Conservation (phyloP, 1,140 invertebrate genomes). For the Ceratina calcarata region DNA sequence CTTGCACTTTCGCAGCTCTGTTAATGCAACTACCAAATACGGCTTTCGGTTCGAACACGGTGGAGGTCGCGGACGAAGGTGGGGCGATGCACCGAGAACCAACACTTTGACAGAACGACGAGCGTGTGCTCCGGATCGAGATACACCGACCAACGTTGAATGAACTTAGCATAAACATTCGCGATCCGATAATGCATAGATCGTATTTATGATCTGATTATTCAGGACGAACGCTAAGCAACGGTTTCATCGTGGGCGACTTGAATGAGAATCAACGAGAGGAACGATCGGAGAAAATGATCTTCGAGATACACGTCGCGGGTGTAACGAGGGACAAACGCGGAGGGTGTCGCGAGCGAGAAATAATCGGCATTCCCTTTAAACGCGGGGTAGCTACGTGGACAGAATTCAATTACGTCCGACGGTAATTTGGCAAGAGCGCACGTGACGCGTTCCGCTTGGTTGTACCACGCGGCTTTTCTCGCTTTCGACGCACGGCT, state of each 20-base stretch:
- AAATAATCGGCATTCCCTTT: constrained; percentile 27
- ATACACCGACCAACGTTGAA: too few relatives aligned
- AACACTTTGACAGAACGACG: background rate
- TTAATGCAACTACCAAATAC: constrained; percentile 46
- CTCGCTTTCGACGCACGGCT: background rate
- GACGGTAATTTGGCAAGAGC: constrained; percentile 14
- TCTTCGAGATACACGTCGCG: too few relatives aligned
- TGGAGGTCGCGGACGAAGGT: constrained; percentile 34
- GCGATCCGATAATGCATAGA: too few relatives aligned
- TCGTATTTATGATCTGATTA: too few relatives aligned
- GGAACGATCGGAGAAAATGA: background rate
- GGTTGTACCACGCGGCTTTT: background rate
- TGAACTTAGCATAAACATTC: too few relatives aligned
- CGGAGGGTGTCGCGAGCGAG: background rate
- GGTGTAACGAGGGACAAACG: background rate
- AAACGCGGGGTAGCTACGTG: background rate
- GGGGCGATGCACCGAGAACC: constrained; percentile 24
- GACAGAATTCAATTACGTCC: background rate
- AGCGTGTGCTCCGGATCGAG: background rate
- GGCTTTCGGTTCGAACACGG: constrained; percentile 27
- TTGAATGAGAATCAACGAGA: background rate
- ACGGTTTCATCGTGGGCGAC: too few relatives aligned
- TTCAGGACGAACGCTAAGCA: too few relatives aligned
- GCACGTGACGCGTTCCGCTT: constrained; percentile 11
- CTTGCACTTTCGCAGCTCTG: constrained; percentile 42